These are phyloP conservation scores for Orthosia gracilis DNA, from an alignment of 2,888 invertebrate species.

Conservation along the genomic window DNA sequence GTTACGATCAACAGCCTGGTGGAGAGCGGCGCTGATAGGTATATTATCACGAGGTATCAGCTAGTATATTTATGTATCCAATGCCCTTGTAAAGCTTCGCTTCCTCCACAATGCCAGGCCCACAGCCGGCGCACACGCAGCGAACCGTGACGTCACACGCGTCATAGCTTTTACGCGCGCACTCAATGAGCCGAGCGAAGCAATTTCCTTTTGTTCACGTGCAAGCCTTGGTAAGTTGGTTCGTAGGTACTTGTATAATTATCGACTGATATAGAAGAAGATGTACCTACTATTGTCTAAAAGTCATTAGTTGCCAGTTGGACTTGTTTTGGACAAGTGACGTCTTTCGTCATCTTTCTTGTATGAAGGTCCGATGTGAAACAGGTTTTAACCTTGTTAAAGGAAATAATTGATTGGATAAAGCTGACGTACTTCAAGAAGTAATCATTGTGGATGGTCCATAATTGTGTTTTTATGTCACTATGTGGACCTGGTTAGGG, in stretches of 20 bases:
- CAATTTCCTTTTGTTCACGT: conserved; percentile 65
- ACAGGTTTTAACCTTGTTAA: not conserved
- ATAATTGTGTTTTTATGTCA: no score
- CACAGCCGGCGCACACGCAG: conserved; percentile 32
- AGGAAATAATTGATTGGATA: not conserved
- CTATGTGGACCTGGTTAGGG: no score
- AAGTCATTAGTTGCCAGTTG: conserved; percentile 22
- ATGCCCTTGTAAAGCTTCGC: conserved; percentile 5
- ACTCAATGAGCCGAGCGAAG: conserved; percentile 62
- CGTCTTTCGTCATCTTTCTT: conserved; percentile 4
- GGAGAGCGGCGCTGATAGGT: no score
- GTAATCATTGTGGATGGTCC: no score
- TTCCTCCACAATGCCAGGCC: conserved; percentile 17
- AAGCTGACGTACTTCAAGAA: not conserved
- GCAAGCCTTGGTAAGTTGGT: conserved; percentile 41
- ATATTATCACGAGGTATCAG: no score
- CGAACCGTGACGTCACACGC: conserved; percentile 64
- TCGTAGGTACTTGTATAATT: conserved; percentile 48
- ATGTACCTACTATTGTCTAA: conserved; percentile 28
- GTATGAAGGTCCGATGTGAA: not conserved
- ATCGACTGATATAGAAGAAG: conserved; percentile 35
- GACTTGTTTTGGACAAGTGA: conserved; percentile 17
- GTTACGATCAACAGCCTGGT: no score
- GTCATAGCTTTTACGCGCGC: conserved; percentile 62
- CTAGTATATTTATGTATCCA: not conserved